phyloP scores from a whole-genome alignment of 2,113 vertebrate genomes.

The Oreamnos americanus region DNA sequence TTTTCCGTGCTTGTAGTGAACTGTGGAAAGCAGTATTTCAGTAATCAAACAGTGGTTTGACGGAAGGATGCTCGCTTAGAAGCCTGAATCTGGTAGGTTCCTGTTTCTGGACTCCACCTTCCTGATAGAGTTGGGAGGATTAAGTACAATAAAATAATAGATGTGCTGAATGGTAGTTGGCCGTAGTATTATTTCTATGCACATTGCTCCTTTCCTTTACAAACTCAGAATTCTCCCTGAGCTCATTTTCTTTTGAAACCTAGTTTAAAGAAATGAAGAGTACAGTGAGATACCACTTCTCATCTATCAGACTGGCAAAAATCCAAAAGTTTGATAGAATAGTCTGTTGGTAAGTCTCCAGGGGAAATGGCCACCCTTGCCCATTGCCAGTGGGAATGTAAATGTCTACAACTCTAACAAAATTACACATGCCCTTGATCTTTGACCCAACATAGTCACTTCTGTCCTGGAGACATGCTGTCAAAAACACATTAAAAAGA shows the following conservation, averaged over 20 bases:
- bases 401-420: neutral
- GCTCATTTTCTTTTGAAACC: conserved; percentile 17
- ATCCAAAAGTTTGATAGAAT: neutral
- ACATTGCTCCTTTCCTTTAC: conserved; percentile 19
- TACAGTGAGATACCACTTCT: neutral
- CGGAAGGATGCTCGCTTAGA: neutral
- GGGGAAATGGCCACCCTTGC: neutral
- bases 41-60: neutral
- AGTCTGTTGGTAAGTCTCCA: neutral
- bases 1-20: neutral
- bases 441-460: neutral
- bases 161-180: neutral
- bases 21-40: neutral
- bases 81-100: neutral
- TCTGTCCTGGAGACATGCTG: neutral
- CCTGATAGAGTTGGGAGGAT: neutral
- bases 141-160: neutral
- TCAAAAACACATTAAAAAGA: neutral
- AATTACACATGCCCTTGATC: neutral
- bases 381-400: neutral
- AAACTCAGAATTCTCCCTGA: neutral
- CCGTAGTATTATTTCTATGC: neutral
- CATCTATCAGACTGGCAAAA: neutral
- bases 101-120: neutral
- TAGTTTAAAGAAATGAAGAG: conserved; percentile 30